Base-by-base conservation (phyloP, 2,888 invertebrate genomes). In the Trachelus iudaicus region DNA sequence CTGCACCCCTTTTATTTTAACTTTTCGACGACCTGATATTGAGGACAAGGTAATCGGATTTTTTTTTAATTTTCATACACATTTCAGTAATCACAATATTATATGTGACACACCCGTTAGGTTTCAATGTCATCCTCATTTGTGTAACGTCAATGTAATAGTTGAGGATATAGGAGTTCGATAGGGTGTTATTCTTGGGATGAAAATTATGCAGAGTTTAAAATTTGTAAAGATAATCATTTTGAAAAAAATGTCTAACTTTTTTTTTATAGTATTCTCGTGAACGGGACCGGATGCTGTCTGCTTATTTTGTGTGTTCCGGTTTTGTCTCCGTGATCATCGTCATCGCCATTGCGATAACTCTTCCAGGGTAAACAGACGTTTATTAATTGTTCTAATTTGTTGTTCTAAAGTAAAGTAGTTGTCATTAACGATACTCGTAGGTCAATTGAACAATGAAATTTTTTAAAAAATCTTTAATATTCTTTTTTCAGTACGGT, bases 241-340 rank as follows among this genome's bases (percentile, higher is more conserved):
- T 31, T 11, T 56, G 9, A 71, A 76, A 15, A 74, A 80, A 31
- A 1, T 73, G 30, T 74, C 31, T 1, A 31, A 76, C 79, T 75
- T 76, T 85, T 79, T 87, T 83, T 86, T 93, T 93, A 78, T 94
- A 98, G 98, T 98, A 97, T 91, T 94, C 94, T 73, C 93, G 94
- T 77, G 97, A 97, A 89, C 94, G 95, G 79, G 98, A 98, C 92
- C 93, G 95, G 85, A 97, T 97, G 97, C 93, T 98, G 87, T 95
- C 95, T 80, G 94, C 96, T 31, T 98, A 98, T 91, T 97, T 97
- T 92, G 93, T 95, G 82, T 97, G 97, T 92, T 95, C 97, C 69
- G 93, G 96, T 76, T 92, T 96, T 82, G 94, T 97, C 85, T 95
- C 96, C 89, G 85, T 94, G 73, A 94, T 95, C 78, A 94, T 97